Evolutionary conservation across 2,888 invertebrate species (phyloP).

Genomic region (Oasisia sp.): DNA sequence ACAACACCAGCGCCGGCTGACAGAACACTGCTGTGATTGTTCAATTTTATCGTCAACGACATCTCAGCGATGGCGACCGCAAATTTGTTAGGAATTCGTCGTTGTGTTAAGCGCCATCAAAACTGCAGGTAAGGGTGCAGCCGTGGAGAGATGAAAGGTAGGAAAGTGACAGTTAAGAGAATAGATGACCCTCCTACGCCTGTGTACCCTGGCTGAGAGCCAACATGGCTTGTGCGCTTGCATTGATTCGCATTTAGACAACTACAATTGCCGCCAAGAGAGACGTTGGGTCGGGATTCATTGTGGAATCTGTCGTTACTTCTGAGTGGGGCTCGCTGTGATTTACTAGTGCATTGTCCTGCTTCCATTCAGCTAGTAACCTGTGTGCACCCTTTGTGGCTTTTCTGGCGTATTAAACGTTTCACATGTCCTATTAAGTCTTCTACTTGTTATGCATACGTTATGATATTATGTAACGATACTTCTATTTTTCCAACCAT

Average conservation of each 20-base stretch:
- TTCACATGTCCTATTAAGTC: background rate
- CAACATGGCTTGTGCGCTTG: background rate
- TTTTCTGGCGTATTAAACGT: background rate
- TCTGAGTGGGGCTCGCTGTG: background rate
- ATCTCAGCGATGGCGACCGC: constrained; percentile 12
- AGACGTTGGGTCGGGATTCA: background rate
- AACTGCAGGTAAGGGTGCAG: background rate
- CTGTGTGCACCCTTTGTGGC: background rate
- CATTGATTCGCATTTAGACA: background rate
- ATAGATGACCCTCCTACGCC: background rate
- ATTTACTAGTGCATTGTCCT: background rate
- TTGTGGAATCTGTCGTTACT: background rate
- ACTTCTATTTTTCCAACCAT: background rate
- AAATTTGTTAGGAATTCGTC: constrained; percentile 13
- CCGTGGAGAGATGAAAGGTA: background rate
- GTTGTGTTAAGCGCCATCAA: constrained; percentile 13
- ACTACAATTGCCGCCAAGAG: background rate
- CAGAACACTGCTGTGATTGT: background rate
- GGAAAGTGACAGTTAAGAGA: constrained; percentile 10
- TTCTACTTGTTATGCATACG: background rate
- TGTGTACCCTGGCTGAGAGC: background rate
- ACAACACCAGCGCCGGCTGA: background rate
- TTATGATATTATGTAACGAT: background rate
- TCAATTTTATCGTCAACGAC: background rate
- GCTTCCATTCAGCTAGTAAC: background rate